Base-by-base conservation (phyloP, 2,797 vertebrate species). In the Cryptoblepharus egeriae region DNA sequence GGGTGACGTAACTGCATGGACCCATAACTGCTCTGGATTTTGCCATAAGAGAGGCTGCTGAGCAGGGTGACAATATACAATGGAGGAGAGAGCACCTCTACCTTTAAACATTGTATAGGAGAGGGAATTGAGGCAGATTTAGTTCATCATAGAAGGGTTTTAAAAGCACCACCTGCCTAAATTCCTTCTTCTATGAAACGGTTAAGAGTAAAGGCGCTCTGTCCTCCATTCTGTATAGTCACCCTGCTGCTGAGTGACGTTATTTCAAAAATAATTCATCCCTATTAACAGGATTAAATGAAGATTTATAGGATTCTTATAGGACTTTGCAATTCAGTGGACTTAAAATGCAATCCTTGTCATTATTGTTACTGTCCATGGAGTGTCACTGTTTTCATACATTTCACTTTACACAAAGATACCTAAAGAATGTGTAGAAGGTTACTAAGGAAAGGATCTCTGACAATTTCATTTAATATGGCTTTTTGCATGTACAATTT, bases 301-400 rank as follows among this genome's bases (percentile, higher is more conserved):
- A 10, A 69, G 3, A 76, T n/a, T 0, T 68, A 39, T 6, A 61
- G 37, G 68, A 65, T 68, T 28, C 16, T 42, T 79, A 63, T 6
- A 32, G 79, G 15, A 4, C 24, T 78, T 76, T 26, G 26, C 26
- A 26, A 24, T 4, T 68, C 77, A 2, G 37, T 77, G 77, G 32
- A 5, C 18, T 69, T 70, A 83, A 86, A 89, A 18, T 74, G 35
- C 1, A 45, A 77, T 64, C 15, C 13, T 26, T 45, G 1, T 30
- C 2, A 0, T 49, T 78, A 75, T 72, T 45, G 30, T 30, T 71
- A 69, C 24, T 1, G 0, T 58, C 70, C 74, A 75, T 16, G 24
- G n/a, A 68, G 10, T 22, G 8, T 42, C 52, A 45, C 26, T 82
- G 9, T 83, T 88, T 83, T 76, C 69, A 86, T 74, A 39, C 64